Evolutionary conservation across 1,140 invertebrate species (phyloP).

Genomic region (Samia ricini): DNA sequence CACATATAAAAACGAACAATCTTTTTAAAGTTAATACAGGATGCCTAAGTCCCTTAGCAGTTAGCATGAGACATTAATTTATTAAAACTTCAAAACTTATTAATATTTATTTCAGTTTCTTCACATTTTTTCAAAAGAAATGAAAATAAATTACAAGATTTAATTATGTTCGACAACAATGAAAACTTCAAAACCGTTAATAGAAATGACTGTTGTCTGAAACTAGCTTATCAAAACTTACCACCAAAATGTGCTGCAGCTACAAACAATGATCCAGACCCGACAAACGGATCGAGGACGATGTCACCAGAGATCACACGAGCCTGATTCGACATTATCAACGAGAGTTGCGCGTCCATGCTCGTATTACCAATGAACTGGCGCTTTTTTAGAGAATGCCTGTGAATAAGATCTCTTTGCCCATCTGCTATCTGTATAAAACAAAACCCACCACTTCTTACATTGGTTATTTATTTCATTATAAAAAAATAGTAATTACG

Average conservation of each 20-base stretch:
- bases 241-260: constrained; percentile 94
- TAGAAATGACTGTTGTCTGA: no score
- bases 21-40: no score
- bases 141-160: no score
- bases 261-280: constrained; percentile 94
- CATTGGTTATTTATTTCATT: neutral
- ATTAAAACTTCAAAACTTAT: no score
- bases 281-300: constrained; percentile 96
- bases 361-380: constrained; percentile 98
- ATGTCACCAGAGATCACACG: constrained; percentile 85
- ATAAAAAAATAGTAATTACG: neutral
- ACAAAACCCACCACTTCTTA: neutral
- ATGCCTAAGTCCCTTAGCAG: no score
- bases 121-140: no score
- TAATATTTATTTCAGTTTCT: no score
- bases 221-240: constrained; percentile 29
- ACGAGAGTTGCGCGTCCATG: constrained; percentile 95
- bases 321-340: constrained; percentile 97
- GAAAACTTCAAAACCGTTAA: no score
- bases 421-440: constrained; percentile 85
- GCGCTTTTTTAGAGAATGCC: constrained; percentile 91
- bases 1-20: no score
- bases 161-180: no score
- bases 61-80: no score
- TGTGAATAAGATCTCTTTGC: constrained; percentile 86